A percentile compares a stretch with the other conserved stretches of the same genome.
phyloP scores from a whole-genome alignment of 2,113 vertebrate genomes.

The Chaetodon trifascialis region DNA sequence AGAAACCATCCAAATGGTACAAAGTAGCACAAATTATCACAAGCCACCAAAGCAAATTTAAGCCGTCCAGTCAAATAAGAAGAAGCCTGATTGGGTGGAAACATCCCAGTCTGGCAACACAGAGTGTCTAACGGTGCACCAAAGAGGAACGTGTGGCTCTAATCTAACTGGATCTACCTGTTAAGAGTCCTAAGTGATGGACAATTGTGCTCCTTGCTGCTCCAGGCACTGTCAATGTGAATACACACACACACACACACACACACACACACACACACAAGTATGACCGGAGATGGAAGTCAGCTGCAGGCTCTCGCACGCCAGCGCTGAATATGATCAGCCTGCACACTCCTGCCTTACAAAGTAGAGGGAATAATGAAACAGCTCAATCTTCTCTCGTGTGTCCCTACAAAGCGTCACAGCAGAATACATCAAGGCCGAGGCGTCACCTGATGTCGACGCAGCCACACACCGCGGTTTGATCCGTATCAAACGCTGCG shows the following conservation, averaged over 20 bases:
- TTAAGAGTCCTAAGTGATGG: constrained; percentile 3
- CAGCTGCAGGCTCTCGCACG: constrained; percentile 37
- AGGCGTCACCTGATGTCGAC: constrained; percentile 39
- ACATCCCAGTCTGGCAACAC: background rate
- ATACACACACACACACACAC: background rate
- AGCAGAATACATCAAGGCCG: constrained; percentile 5
- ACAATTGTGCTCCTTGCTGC: background rate
- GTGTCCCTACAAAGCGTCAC: constrained; percentile 7
- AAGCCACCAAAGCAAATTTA: no score
- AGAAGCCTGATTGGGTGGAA: background rate
- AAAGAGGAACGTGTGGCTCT: background rate
- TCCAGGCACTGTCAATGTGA: background rate
- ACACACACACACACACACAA: constrained; percentile 24
- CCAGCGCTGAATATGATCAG: constrained; percentile 29
- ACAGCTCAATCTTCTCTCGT: constrained; percentile 1
- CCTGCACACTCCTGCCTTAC: constrained; percentile 7
- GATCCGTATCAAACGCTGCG: constrained; percentile 36
- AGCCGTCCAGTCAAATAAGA: background rate
- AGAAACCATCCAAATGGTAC: no score
- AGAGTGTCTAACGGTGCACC: background rate
- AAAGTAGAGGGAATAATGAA: constrained; percentile 29
- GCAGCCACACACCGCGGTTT: background rate
- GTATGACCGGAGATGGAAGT: constrained; percentile 22
- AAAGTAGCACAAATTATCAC: no score
- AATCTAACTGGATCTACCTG: background rate